These are phyloP conservation scores for Mesocricetus auratus DNA, from an alignment of 2,113 vertebrate genomes.

Conservation along the genomic window DNA sequence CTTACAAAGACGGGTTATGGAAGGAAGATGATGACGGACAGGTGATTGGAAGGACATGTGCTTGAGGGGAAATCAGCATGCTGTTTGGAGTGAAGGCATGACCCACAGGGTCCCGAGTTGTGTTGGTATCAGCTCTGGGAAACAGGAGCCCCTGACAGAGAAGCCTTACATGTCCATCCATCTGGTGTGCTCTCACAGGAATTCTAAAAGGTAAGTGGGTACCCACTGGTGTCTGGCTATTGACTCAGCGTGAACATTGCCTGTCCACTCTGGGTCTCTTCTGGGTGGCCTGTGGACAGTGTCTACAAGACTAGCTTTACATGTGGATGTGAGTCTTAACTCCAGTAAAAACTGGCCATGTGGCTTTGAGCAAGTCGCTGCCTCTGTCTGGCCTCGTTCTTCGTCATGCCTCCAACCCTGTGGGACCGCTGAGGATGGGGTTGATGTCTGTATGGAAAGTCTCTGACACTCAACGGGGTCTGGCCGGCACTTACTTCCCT, in stretches of 20 bases:
- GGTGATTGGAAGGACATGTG: background rate
- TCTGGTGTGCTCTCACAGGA: background rate
- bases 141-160: too few species aligned
- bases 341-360: background rate
- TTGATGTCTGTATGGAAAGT: accelerated
- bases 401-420: background rate
- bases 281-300: too few species aligned
- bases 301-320: background rate
- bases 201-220: background rate
- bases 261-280: background rate
- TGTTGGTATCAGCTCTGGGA: background rate
- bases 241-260: background rate
- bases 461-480: background rate
- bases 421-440: background rate
- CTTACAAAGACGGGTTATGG: background rate
- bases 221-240: background rate
- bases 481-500: too few species aligned
- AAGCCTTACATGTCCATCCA: background rate
- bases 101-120: accelerated
- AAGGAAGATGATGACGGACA: background rate
- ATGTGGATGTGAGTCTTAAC: background rate
- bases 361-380: background rate
- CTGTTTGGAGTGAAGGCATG: background rate
- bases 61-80: background rate
- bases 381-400: background rate